phyloP scores from a whole-genome alignment of 1,140 invertebrate species.

The Goniozus legneri region DNA sequence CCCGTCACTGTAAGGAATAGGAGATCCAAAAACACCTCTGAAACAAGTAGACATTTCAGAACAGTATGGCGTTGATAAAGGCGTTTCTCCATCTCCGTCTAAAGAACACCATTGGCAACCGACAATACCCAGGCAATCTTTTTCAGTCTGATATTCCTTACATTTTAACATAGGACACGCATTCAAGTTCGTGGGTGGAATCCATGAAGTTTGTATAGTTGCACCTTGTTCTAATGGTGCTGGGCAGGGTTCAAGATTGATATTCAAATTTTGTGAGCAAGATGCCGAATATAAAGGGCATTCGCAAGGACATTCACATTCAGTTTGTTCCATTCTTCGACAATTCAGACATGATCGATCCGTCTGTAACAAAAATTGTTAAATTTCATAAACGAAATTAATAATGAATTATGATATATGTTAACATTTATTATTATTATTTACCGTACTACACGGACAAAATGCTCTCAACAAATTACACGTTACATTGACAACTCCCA shows the following conservation, averaged over 20 bases:
- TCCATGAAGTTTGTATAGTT: slow-evolving; percentile 38
- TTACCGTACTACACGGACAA: slow-evolving; percentile 87
- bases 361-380: slow-evolving; percentile 51
- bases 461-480: slow-evolving; percentile 78
- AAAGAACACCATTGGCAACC: slow-evolving; percentile 91
- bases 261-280: slow-evolving; percentile 45
- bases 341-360: slow-evolving; percentile 89
- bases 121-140: slow-evolving; percentile 77
- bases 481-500: slow-evolving; percentile 80
- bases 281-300: slow-evolving; percentile 70
- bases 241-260: slow-evolving; percentile 36
- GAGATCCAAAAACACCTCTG: slow-evolving; percentile 77
- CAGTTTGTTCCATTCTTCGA: slow-evolving; percentile 89
- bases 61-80: slow-evolving; percentile 71
- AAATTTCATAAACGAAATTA: slow-evolving; percentile 1
- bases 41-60: slow-evolving; percentile 77
- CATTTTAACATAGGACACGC: slow-evolving; percentile 76
- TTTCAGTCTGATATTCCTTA: slow-evolving; percentile 68
- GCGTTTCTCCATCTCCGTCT: slow-evolving; percentile 68
- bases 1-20: slow-evolving; percentile 76
- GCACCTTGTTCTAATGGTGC: slow-evolving; percentile 45
- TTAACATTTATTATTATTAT: slow-evolving; percentile 22
- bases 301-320: slow-evolving; percentile 94
- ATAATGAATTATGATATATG: slow-evolving; percentile 9
- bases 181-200: slow-evolving; percentile 52